A percentile compares a stretch with the other conserved stretches of the same genome.
Conservation (phyloP, 2,797 vertebrate genomes). For the Threskiornis aethiopicus region DNA sequence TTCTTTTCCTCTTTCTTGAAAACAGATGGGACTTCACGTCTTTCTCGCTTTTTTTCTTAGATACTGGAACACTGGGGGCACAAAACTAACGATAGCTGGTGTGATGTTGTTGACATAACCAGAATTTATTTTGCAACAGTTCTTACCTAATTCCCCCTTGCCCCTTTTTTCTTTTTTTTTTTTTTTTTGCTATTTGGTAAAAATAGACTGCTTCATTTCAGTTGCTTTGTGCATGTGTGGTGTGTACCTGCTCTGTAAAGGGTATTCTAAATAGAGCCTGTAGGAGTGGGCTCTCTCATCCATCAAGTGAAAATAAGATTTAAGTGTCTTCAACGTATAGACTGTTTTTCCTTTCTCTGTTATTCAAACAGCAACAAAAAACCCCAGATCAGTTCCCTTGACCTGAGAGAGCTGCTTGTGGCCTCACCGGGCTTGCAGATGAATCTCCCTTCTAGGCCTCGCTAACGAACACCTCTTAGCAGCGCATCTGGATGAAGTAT, state of each 20-base stretch:
- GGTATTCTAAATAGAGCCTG: background rate
- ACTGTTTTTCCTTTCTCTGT: background rate
- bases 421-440: background rate
- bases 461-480: background rate
- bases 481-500: background rate
- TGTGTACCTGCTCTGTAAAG: background rate
- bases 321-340: rapidly evolving
- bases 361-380: background rate
- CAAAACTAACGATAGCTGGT: background rate
- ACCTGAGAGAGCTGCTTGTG: background rate
- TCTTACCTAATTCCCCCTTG: background rate
- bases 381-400: background rate
- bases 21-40: background rate
- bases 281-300: background rate
- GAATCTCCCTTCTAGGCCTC: background rate
- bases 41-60: background rate
- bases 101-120: background rate
- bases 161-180: too few species aligned
- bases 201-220: background rate
- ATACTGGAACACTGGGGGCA: rapidly evolving
- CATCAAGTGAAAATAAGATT: background rate
- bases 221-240: background rate
- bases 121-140: background rate
- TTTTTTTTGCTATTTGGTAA: background rate
- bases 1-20: background rate